Base-by-base conservation (phyloP, 2,888 invertebrate species). In the Drosophila kambysellisi region DNA sequence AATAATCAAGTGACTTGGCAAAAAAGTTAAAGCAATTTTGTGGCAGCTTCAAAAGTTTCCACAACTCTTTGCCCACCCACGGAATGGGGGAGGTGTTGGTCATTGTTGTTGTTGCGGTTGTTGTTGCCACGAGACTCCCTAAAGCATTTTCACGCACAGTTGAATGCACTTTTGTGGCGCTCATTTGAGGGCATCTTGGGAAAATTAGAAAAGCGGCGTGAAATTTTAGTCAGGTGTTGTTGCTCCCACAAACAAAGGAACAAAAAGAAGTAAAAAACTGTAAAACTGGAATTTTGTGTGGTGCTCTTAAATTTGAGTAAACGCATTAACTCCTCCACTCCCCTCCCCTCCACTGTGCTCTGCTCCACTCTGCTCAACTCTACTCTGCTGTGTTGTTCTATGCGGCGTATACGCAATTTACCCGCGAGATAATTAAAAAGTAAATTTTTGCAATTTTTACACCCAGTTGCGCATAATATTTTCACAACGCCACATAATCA, bases 11-110 rank as follows among this genome's bases (percentile, higher is more conserved):
- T 88, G 82, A 81, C 89, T 89, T 85, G 78, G 75, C 82, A 81
- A 59, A 86, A 85, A 88, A 86, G 88, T 88, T 88, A 84, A 82
- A 79, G 76, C 79, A 89, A 88, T 88, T 87, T 83, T 87, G 82
- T 80, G 86, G 86, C 83, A 88, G 84, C 86, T 86, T 84, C 79
- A 79, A 87, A 88, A 82, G 83, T 88, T 87, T 52, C 33, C 58
- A 37, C 76, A 83, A 85, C 85, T 83, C 83, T 73, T 85, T 81
- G 15, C 30, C 56, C 25, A 15, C 12, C n/a, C 12, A 20, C 0
- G 20, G 8, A 4, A 8, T 25, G 25, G 46, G 4, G 8, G 25
- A 8, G 25, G 25, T 8, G 15, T 20, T 30, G 5, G 7, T 33
- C 46, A 35, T 56, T 69, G 52, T 60, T 65, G 63, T 70, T 53